Conservation (phyloP, 1,140 invertebrate species). For the Apis cerana region DNA sequence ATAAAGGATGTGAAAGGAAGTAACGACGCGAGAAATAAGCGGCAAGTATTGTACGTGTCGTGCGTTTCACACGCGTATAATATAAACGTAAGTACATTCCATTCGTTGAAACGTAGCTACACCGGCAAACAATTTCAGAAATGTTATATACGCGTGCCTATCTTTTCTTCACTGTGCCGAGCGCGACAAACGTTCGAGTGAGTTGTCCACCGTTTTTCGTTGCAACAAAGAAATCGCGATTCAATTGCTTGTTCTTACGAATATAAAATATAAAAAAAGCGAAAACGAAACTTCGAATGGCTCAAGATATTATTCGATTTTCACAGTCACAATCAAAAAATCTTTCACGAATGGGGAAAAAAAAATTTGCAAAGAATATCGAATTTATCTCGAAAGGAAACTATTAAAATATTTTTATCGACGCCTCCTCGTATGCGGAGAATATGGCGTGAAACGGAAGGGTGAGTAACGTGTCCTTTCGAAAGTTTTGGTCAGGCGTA, state of each 20-base stretch:
- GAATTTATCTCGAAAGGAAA: too few relatives aligned
- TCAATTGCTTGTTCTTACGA: too few relatives aligned
- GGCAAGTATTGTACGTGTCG: background rate
- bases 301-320: too few relatives aligned
- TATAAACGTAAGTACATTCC: background rate
- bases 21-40: slow-evolving; percentile 28
- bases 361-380: too few relatives aligned
- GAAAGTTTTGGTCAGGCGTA: too few relatives aligned
- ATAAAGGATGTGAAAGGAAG: slow-evolving; percentile 18
- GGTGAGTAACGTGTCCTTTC: too few relatives aligned
- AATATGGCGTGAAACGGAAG: too few relatives aligned
- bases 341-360: too few relatives aligned
- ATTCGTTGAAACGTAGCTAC: slow-evolving; percentile 1
- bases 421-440: rapidly evolving
- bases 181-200: background rate
- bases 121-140: slow-evolving; percentile 19
- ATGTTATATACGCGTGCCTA: slow-evolving; percentile 17
- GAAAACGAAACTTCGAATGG: too few relatives aligned
- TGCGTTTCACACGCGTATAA: background rate
- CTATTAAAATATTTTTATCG: background rate
- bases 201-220: background rate
- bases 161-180: background rate
- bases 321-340: too few relatives aligned
- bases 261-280: too few relatives aligned
- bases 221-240: too few relatives aligned